Conservation (phyloP, 1,140 invertebrate genomes). For the Drosophila parvula region DNA sequence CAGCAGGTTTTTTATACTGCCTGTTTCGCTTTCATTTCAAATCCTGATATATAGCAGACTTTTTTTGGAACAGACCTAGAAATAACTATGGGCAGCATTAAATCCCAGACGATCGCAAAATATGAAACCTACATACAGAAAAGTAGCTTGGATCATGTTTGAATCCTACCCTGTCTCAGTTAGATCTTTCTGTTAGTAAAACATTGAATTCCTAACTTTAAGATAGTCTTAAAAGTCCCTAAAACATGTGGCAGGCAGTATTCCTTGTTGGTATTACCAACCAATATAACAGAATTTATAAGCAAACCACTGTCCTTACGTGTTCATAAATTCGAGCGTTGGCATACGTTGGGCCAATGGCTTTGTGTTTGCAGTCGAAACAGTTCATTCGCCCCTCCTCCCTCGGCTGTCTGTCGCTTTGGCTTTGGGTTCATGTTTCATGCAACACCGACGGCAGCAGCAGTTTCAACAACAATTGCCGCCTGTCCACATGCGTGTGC, state of each 20-base stretch:
- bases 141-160: no score
- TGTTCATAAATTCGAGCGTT: constrained; percentile 15
- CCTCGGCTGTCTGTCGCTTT: constrained; percentile 55
- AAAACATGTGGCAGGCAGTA: no score
- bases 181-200: no score
- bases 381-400: constrained; percentile 19
- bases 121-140: no score
- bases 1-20: no score
- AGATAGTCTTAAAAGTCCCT: no score
- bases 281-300: background rate
- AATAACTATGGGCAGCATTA: no score
- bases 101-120: no score
- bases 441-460: constrained; percentile 48
- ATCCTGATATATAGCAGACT: no score
- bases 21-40: no score
- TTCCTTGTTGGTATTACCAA: background rate
- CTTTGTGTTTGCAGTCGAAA: constrained; percentile 62
- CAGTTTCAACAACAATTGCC: constrained; percentile 54
- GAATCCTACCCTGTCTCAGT: no score
- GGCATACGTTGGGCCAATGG: constrained; percentile 26
- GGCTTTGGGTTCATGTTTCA: constrained; percentile 74
- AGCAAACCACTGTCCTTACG: constrained; percentile 3
- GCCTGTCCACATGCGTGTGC: constrained; percentile 71
- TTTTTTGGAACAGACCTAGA: no score
- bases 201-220: background rate